Base-by-base conservation (phyloP, 2,888 invertebrate species). In the Linnaemya vulpina region DNA sequence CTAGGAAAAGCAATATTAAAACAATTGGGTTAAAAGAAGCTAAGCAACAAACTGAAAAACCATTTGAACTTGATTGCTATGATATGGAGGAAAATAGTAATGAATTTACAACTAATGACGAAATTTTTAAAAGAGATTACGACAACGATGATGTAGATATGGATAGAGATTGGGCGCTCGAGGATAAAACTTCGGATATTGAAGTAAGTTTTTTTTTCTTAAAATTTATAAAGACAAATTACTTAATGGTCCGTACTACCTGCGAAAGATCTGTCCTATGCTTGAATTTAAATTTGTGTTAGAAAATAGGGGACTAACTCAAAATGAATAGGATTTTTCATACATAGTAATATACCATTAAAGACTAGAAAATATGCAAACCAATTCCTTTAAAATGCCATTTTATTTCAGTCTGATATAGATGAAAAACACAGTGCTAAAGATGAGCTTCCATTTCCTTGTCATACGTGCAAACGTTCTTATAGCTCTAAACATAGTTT, bases 401-500 rank as follows among this genome's bases (percentile, higher is more conserved):
- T 53, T 68, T 22, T 0, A n/a, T 74, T 84, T 51, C 3, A 76
- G 80, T 84, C 58, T 25, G 79, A 84, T n/a, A 9, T 22, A 38
- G 75, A 65, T 25, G 62, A 76, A 3, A 80, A 82, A 25, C 22
- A 60, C 10, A 49, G 20, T 38, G 1, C 62, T 40, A 49, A 25
- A 22, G 70, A 53, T 58, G 83, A 89, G 8, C 88, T 89, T 86
- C 88, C 89, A 8, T 90, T 89, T 55, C 86, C 88, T 22, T 91
- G 91, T 70, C 88, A 88, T 22, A 86, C 86, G n/a, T 91, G 90
- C 65, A 88, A 89, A 3, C 88, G 90, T 2, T 87, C 89, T 11
- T 91, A 91, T 81, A 88, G 85, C 51, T 88, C 87, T 5, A 90
- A 89, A 53, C 90, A 88, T 3, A 89, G 90, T 10, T 84, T 90